Base-by-base conservation (phyloP, 2,888 invertebrate species). In the Archips crataeganus region DNA sequence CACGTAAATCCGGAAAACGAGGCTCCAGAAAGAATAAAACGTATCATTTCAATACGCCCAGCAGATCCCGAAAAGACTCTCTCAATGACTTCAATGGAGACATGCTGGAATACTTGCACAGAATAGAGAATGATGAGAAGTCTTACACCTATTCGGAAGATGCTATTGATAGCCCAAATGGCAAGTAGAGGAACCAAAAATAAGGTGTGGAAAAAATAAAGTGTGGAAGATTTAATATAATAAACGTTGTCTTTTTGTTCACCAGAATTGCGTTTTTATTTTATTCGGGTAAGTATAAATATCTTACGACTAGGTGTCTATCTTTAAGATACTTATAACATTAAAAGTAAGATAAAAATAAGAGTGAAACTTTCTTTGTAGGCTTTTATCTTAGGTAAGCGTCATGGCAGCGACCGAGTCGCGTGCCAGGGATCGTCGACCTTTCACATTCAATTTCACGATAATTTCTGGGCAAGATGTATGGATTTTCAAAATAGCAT, bases 1-100 rank as follows among this genome's bases (percentile, higher is more conserved):
- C 94, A 0, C 89, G 93, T 75, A 94, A 92, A 77, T 73, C 78
- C n/a, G 93, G 90, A 76, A 93, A 88, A 77, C 81, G 85, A 11
- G 73, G 66, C 9, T 80, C 80, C 2, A 77, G 79, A 61, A 89
- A 85, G 74, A 85, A 79, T 39, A 88, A 87, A 75, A 78, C 82
- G 0, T 87, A 87, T 67, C 85, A 85, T 32, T 87, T 83, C 42
- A 86, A 83, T 34, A 90, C 89, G 49, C 90, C 91, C 1, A 84
- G 76, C 68, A 78, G 90, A 54, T 92, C 93, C 11, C 84, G 91
- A 15, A 92, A 92, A 79, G 90, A 90, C 0, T 91, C 92, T 0
- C 88, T 91, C 11, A 91, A 91, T 69, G 90, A 92, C 45, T 90
- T 88, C 45, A 87, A 88, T 13, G 88, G 84, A 9, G 89, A 90